Evolutionary conservation across 2,797 vertebrate species (phyloP).

Genomic region (Prionace glauca): DNA sequence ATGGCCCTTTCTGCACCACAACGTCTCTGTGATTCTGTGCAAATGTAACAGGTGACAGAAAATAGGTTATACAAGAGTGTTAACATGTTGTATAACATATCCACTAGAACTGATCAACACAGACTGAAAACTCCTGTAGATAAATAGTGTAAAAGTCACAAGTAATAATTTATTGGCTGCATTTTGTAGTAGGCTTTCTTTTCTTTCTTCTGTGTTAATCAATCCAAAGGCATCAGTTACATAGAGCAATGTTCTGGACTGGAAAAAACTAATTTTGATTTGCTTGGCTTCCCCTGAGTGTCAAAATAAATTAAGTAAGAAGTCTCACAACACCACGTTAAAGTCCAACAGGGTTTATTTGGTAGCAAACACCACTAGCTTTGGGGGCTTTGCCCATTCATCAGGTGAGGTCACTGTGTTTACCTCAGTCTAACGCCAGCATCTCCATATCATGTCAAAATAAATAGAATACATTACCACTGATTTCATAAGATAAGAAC

Average conservation of each 20-base stretch:
- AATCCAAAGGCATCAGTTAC: background rate
- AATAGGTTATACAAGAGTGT: background rate
- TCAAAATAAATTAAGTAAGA: background rate
- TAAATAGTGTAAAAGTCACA: background rate
- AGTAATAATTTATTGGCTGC: background rate
- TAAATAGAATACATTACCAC: background rate
- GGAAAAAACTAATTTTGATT: background rate
- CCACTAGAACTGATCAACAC: background rate
- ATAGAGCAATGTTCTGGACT: background rate
- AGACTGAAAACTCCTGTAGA: background rate
- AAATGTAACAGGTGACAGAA: background rate
- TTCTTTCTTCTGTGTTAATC: background rate
- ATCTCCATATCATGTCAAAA: background rate
- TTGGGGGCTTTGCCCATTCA: too few species aligned
- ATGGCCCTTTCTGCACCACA: too few species aligned
- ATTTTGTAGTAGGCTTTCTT: background rate
- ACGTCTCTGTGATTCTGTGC: too few species aligned
- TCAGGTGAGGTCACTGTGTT: too few species aligned
- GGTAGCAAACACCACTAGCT: too few species aligned
- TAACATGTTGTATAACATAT: background rate
- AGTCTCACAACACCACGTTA: too few species aligned
- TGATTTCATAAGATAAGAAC: too few species aligned
- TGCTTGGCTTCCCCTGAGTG: background rate
- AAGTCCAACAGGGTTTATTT: too few species aligned
- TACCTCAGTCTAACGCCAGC: too few species aligned